Conservation (phyloP, 2,888 invertebrate genomes). For the Creontiades dilutus region DNA sequence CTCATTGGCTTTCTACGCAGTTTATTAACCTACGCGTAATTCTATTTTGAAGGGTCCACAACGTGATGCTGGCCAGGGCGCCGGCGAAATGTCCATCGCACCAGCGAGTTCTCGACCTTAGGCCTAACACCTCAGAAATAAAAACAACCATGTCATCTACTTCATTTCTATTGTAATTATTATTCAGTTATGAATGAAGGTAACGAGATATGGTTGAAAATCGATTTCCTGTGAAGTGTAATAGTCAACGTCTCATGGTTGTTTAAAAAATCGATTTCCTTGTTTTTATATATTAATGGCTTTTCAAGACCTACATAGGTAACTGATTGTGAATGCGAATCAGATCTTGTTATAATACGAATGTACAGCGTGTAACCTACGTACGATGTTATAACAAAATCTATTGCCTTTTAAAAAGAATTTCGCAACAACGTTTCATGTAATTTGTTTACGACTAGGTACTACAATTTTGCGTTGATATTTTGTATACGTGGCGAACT, state of each 20-base stretch:
- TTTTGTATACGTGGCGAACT: constrained; percentile 22
- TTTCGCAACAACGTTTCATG: constrained; percentile 29
- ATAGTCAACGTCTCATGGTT: constrained; percentile 7
- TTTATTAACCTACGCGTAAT: not conserved
- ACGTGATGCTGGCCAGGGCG: constrained; percentile 80
- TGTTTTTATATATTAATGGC: not conserved
- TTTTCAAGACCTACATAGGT: constrained; percentile 16
- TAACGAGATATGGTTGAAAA: not conserved
- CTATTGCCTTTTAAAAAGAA: constrained; percentile 17
- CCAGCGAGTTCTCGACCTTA: constrained; percentile 77
- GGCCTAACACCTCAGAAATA: constrained; percentile 15
- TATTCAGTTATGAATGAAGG: not conserved
- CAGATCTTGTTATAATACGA: constrained; percentile 14
- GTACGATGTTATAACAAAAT: constrained; percentile 21
- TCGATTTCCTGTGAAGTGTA: constrained; percentile 15
- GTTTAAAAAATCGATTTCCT: constrained; percentile 30
- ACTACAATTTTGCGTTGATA: constrained; percentile 22
- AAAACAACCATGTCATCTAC: constrained; percentile 46
- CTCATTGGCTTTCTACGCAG: too few species aligned
- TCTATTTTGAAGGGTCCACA: constrained; percentile 80
- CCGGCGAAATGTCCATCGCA: constrained; percentile 81
- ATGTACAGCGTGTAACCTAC: constrained; percentile 26
- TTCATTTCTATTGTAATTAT: constrained; percentile 60
- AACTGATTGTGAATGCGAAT: constrained; percentile 20
- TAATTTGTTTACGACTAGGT: constrained; percentile 32